Base-by-base conservation (phyloP, 2,113 vertebrate species). In the Oenanthe melanoleuca region DNA sequence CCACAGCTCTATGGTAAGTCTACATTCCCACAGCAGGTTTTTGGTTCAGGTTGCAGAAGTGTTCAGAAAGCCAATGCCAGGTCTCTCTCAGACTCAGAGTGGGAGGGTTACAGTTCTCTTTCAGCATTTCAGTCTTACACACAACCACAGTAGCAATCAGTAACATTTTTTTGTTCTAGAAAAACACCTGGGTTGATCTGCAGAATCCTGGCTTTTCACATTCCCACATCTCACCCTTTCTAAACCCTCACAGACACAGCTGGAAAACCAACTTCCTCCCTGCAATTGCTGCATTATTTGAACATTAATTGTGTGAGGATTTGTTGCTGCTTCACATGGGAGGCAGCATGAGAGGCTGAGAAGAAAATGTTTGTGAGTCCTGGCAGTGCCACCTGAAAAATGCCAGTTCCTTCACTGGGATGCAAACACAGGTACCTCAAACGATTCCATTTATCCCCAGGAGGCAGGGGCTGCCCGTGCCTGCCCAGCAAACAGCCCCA, bases 21-120 rank as follows among this genome's bases (percentile, higher is more conserved):
- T 96, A 90, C 90, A 72, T 95, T 95, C 95, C 86, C 86, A 88
- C 19, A 64, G 82, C 60, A 92, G 82, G 38, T 86, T 95, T 96
- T 90, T 80, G 92, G 95, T 95, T 95, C 92, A 88, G 88, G 73
- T 74, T 61, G 93, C 92, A 92, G 90, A 94, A 90, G 60, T 25
- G 73, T 57, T 75, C 89, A 37, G 88, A 83, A 94, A 92, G 92
- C 88, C 93, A 88, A 21, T 7, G 71, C 79, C 86, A 80, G 64
- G 74, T 50, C 45, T 74, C 61, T 55, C 71, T 69, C 88, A 12
- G 56, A 25, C 64, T 81, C 7, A 3, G 61, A 80, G 86, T 12
- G 40, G 85, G 69, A 77, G 67, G 52, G 88, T 90, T 86, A 88
- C 63, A 77, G 75, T 86, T 94, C 49, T 84, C 84, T 59, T 65